Evolutionary conservation across 1,140 invertebrate genomes (phyloP).

Genomic region (Eumeta japonica): DNA sequence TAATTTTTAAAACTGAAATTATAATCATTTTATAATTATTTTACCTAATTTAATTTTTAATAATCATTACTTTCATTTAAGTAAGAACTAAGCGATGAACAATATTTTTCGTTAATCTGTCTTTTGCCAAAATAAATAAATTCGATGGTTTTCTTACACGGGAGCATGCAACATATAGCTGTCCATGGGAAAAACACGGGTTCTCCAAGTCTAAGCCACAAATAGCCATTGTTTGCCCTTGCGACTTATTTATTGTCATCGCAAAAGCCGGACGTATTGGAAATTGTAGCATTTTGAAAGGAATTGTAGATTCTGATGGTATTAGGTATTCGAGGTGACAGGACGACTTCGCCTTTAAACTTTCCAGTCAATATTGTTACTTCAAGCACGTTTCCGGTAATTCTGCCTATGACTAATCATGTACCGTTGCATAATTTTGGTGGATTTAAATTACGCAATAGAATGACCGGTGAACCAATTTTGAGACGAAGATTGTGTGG

Average conservation of each 20-base stretch:
- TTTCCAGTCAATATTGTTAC: conserved; percentile 18
- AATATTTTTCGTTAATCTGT: conserved; percentile 33
- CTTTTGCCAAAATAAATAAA: conserved; percentile 31
- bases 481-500: conserved; percentile 32
- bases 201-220: too few species aligned
- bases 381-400: conserved; percentile 24
- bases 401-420: conserved; percentile 33
- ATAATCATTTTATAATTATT: too few species aligned
- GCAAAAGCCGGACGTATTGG: conserved; percentile 51
- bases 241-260: too few species aligned
- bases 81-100: too few species aligned
- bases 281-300: conserved; percentile 44
- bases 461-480: conserved; percentile 17
- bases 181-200: too few species aligned
- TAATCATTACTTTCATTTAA: too few species aligned
- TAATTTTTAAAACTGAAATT: too few species aligned
- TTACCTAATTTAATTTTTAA: too few species aligned
- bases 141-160: conserved; percentile 44
- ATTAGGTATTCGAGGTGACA: conserved; percentile 23
- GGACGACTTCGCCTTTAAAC: conserved; percentile 20
- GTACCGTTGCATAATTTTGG: conserved; percentile 49
- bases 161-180: conserved; percentile 20
- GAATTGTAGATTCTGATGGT: conserved; percentile 20
- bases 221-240: conserved; percentile 57
- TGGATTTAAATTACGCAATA: conserved; percentile 39